A percentile compares a stretch with the other conserved stretches of the same genome.
Conservation (phyloP, 2,113 vertebrate genomes). For the Dipodomys merriami region DNA sequence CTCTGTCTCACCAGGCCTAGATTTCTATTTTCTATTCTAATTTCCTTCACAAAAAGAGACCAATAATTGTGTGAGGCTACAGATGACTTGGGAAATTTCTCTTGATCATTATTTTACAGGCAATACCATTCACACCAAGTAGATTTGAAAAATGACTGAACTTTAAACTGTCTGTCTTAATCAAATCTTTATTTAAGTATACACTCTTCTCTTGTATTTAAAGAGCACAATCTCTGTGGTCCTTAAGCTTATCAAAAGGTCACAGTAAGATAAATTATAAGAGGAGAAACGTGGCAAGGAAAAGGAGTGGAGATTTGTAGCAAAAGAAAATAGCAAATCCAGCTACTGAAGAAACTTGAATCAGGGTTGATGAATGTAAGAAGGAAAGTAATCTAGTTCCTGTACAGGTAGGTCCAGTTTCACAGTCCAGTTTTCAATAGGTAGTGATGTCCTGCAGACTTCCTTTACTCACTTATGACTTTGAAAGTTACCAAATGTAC, state of each 20-base stretch:
- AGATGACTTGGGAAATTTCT: constrained; percentile 3
- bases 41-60: background rate
- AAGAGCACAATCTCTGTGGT: constrained; percentile 65
- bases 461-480: background rate
- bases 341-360: background rate
- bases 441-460: background rate
- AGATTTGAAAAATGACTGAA: constrained; percentile 47
- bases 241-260: constrained; percentile 73
- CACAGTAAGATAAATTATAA: constrained; percentile 58
- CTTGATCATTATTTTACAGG: constrained; percentile 2
- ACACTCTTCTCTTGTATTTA: constrained; percentile 54
- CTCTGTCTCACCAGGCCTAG: background rate
- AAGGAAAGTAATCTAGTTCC: background rate
- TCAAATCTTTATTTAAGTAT: constrained; percentile 66
- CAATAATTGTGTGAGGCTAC: background rate
- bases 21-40: background rate
- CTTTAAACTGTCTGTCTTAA: constrained; percentile 67
- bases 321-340: background rate
- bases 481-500: background rate
- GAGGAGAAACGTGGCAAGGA: constrained; percentile 6
- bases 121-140: background rate
- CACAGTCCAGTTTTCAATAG: background rate
- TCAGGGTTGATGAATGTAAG: background rate
- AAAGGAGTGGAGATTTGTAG: background rate
- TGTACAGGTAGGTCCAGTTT: background rate